phyloP scores from a whole-genome alignment of 2,888 invertebrate genomes.

The Polyploca ridens region DNA sequence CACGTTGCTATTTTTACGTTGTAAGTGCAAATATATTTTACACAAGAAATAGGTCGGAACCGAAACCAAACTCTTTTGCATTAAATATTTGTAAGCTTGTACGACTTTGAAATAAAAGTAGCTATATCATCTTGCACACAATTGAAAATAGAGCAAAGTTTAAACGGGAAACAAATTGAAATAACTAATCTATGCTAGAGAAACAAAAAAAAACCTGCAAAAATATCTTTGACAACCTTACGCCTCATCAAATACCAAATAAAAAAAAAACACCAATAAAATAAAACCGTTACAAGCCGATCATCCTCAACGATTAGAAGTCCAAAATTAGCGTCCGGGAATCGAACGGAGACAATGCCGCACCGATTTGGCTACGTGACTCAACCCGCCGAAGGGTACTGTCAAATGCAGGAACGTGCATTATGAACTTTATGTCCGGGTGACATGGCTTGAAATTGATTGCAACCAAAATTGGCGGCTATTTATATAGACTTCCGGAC shows the following conservation, averaged over 20 bases:
- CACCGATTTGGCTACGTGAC: slow-evolving; percentile 40
- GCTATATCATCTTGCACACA: background rate
- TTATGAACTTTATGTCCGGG: background rate
- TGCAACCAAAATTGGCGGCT: slow-evolving; percentile 25
- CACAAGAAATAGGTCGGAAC: background rate
- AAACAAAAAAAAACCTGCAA: too few relatives aligned
- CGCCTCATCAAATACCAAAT: too few relatives aligned
- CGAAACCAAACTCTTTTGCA: background rate
- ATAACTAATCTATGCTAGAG: too few relatives aligned
- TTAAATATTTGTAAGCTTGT: background rate
- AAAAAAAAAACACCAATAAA: slow-evolving; percentile 11
- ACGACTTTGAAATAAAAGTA: slow-evolving; percentile 5
- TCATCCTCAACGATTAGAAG: slow-evolving; percentile 30
- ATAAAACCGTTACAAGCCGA: slow-evolving; percentile 12
- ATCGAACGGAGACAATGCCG: slow-evolving; percentile 42
- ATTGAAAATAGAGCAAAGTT: background rate
- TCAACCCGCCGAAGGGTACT: slow-evolving; percentile 29
- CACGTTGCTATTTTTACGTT: background rate
- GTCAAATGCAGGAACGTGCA: background rate
- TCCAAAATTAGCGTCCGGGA: slow-evolving; percentile 44
- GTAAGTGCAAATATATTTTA: slow-evolving; percentile 7
- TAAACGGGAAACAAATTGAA: background rate
- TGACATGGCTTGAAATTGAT: background rate
- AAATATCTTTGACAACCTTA: too few relatives aligned
- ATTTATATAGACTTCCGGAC: slow-evolving; percentile 50